These are phyloP conservation scores for Maccullochella peelii DNA, from an alignment of 2,113 vertebrate genomes.

Conservation along the genomic window DNA sequence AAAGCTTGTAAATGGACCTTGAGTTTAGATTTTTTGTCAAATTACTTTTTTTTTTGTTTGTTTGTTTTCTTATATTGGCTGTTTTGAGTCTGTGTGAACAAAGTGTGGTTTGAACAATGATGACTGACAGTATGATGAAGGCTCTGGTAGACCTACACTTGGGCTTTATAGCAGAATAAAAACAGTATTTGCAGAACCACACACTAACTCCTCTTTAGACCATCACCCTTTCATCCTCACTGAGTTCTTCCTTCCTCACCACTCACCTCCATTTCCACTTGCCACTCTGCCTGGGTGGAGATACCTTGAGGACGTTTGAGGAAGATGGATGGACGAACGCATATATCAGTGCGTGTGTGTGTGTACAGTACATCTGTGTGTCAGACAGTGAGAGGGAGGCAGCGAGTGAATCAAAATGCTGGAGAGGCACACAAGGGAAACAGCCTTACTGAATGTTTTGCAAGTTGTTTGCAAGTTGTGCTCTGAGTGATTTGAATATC, in stretches of 20 bases:
- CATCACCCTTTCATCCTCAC: constrained; percentile 1
- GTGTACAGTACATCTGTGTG: neutral
- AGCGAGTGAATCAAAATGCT: neutral
- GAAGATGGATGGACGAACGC: neutral
- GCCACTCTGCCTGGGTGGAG: neutral
- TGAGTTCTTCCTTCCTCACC: neutral
- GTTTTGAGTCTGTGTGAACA: neutral
- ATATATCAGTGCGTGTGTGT: neutral
- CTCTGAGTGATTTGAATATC: constrained; percentile 33
- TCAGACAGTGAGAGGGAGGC: neutral
- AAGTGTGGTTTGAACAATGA: neutral
- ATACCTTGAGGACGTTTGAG: constrained; percentile 25
- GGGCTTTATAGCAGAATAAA: neutral
- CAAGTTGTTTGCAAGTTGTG: constrained; percentile 44
- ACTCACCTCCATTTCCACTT: neutral
- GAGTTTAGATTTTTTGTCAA: neutral
- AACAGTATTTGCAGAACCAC: neutral
- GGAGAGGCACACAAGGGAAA: neutral
- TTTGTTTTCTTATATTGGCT: too few relatives aligned
- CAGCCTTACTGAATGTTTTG: constrained; percentile 18
- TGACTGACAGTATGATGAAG: neutral
- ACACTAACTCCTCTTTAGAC: neutral
- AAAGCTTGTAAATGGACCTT: neutral
- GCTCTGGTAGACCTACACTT: neutral
- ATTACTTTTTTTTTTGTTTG: too few relatives aligned